These are phyloP conservation scores for Gymnoscopelus braueri DNA, from an alignment of 2,797 vertebrate genomes.

Conservation along the genomic window DNA sequence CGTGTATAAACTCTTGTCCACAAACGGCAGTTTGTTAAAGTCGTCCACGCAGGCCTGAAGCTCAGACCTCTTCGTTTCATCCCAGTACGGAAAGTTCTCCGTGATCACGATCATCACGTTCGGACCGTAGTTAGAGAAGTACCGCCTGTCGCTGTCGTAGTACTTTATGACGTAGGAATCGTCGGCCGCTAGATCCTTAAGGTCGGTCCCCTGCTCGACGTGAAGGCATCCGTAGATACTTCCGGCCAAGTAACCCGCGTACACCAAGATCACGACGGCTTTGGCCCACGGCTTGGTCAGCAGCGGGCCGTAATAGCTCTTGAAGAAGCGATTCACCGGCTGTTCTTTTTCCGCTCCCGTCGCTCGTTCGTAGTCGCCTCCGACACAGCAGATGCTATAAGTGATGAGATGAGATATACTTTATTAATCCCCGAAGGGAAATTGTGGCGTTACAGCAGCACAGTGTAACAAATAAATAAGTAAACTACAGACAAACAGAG, in stretches of 20 bases:
- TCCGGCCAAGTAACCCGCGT: conserved; percentile 64
- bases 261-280: conserved; percentile 67
- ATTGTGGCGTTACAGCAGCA: too few relatives aligned
- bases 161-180: conserved; percentile 78
- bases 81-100: conserved; percentile 78
- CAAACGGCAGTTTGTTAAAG: conserved; percentile 68
- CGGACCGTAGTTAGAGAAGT: conserved; percentile 82
- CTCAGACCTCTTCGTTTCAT: conserved; percentile 49
- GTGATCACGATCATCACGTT: conserved; percentile 82
- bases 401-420: too few relatives aligned
- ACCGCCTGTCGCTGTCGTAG: conserved; percentile 69
- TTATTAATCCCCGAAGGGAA: too few relatives aligned
- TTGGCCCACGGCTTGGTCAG: conserved; percentile 74
- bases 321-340: conserved; percentile 74
- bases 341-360: conserved; percentile 66
- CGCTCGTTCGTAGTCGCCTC: conserved; percentile 53
- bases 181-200: conserved; percentile 81
- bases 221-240: conserved; percentile 80
- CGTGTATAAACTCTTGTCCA: conserved; percentile 64
- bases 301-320: conserved; percentile 76
- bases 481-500: too few relatives aligned
- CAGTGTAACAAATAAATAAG: too few relatives aligned
- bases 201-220: conserved; percentile 80
- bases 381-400: conserved; percentile 70
- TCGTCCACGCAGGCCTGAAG: conserved; percentile 68